phyloP scores from a whole-genome alignment of 2,888 invertebrate genomes.

The Orthosia incerta region DNA sequence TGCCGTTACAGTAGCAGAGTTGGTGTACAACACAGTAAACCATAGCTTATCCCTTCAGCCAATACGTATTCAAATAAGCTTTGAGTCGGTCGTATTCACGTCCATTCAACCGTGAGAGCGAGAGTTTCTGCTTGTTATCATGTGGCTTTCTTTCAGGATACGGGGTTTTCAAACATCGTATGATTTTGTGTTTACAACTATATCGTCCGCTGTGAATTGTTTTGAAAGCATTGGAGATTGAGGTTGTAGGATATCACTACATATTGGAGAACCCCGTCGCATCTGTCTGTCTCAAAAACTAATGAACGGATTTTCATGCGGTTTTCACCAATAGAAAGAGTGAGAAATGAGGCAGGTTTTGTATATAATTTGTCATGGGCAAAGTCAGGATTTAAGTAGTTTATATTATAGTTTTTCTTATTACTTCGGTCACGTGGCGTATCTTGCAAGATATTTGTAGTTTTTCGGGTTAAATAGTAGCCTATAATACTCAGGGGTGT shows the following conservation, averaged over 20 bases:
- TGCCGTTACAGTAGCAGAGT: slow-evolving; percentile 1
- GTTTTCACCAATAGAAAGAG: too few species aligned
- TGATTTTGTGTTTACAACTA: slow-evolving; percentile 11
- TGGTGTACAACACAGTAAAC: slow-evolving; percentile 9
- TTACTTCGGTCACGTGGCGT: too few species aligned
- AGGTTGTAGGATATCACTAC: not conserved
- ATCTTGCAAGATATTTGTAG: too few species aligned
- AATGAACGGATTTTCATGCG: too few species aligned
- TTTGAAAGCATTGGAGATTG: not conserved
- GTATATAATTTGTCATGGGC: too few species aligned
- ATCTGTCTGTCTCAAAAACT: too few species aligned
- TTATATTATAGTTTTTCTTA: too few species aligned
- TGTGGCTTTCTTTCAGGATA: slow-evolving; percentile 37
- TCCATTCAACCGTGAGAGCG: slow-evolving; percentile 19
- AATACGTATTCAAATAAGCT: slow-evolving; percentile 46
- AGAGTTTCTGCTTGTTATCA: slow-evolving; percentile 22
- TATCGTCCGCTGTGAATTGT: not conserved
- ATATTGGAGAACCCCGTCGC: too few species aligned
- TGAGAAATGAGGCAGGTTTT: too few species aligned
- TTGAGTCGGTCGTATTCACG: slow-evolving; percentile 28
- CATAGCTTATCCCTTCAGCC: slow-evolving; percentile 32
- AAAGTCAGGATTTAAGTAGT: too few species aligned
- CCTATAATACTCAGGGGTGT: too few species aligned
- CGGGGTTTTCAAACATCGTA: slow-evolving; percentile 17
- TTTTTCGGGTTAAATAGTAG: too few species aligned